A percentile compares a stretch with the other conserved stretches of the same genome.
These are phyloP conservation scores for Bucorvus abyssinicus DNA, from an alignment of 2,797 vertebrate genomes.

Conservation along the genomic window DNA sequence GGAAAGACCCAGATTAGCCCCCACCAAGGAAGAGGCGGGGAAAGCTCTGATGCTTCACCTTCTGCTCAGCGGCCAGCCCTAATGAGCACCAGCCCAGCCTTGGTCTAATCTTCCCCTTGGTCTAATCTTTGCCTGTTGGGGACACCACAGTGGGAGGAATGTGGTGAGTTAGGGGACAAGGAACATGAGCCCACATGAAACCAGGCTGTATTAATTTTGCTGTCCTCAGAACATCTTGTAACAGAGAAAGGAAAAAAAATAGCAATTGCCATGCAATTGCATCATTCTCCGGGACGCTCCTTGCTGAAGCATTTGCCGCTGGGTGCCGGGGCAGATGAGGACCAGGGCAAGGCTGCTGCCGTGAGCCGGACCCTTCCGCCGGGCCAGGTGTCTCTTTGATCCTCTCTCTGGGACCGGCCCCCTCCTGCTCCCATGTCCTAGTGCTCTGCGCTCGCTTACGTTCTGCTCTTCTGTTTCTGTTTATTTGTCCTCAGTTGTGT, in stretches of 20 bases:
- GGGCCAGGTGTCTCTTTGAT: background rate
- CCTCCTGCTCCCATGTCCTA: background rate
- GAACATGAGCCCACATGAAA: background rate
- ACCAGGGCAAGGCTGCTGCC: background rate
- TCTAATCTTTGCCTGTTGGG: background rate
- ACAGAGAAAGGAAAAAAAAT: background rate
- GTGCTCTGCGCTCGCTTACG: background rate
- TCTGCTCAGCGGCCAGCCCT: background rate
- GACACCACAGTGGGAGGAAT: background rate
- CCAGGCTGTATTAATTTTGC: background rate
- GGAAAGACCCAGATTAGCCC: background rate
- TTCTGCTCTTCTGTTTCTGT: slow-evolving; percentile 66
- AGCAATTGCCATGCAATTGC: rapidly evolving
- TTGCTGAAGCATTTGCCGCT: rapidly evolving
- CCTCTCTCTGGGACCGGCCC: background rate
- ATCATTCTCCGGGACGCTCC: background rate
- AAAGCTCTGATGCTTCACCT: background rate
- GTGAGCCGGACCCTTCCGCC: rapidly evolving
- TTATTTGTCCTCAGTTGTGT: slow-evolving; percentile 65
- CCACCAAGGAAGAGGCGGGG: background rate
- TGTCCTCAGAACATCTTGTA: background rate
- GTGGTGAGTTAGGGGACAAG: background rate
- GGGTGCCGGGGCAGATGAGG: background rate
- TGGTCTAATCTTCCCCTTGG: background rate
- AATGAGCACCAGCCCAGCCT: background rate